Conservation (phyloP, 2,888 invertebrate species). For the Falcaria lacertinaria region DNA sequence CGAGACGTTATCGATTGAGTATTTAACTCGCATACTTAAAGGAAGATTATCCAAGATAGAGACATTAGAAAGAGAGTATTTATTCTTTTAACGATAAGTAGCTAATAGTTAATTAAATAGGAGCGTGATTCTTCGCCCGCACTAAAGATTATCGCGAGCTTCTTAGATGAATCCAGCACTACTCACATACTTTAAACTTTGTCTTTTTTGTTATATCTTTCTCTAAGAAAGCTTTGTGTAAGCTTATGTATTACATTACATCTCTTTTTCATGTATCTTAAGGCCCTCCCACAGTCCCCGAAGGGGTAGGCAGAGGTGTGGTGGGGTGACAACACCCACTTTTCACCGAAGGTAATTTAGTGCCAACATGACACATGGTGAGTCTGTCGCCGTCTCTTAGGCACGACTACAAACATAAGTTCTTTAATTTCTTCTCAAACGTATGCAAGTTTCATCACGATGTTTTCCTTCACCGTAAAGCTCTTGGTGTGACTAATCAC, state of each 20-base stretch:
- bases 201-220: neutral
- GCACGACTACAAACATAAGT: no score
- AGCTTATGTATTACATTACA: no score
- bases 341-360: no score
- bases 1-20: no score
- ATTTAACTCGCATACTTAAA: no score
- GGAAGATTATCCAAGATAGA: neutral
- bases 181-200: slow-evolving; percentile 7
- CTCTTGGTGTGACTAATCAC: no score
- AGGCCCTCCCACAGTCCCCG: neutral
- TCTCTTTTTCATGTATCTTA: neutral
- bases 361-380: no score
- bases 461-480: no score
- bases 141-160: slow-evolving; percentile 31
- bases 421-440: no score
- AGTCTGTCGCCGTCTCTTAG: no score
- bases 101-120: slow-evolving; percentile 44
- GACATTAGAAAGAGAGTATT: neutral
- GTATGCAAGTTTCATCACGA: no score
- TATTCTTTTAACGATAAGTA: slow-evolving; percentile 25
- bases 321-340: neutral
- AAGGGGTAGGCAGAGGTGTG: neutral
- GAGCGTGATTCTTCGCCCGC: slow-evolving; percentile 31
- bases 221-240: no score
- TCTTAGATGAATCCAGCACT: slow-evolving; percentile 16